phyloP scores from a whole-genome alignment of 2,113 vertebrate genomes.

The Lophotis ruficrista region DNA sequence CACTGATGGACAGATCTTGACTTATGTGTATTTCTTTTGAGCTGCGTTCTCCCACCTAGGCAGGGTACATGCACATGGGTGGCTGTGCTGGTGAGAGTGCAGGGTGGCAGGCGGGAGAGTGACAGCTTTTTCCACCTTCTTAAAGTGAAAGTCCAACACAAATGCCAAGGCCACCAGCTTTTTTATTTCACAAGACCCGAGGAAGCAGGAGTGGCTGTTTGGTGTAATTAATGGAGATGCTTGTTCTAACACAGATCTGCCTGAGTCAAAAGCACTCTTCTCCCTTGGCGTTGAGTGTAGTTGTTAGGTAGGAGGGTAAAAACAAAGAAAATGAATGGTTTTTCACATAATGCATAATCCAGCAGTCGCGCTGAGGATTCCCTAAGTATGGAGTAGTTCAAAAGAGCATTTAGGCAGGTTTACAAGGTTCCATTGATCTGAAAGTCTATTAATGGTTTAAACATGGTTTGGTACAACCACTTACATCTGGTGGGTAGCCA shows the following conservation, averaged over 20 bases:
- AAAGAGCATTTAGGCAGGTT: not conserved
- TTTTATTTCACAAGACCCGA: not conserved
- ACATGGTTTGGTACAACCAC: rapidly evolving
- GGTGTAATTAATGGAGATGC: not conserved
- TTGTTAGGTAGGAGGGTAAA: not conserved
- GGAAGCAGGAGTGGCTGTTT: not conserved
- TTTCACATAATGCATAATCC: not conserved
- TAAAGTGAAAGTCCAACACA: not conserved
- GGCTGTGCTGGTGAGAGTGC: not conserved
- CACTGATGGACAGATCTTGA: not conserved
- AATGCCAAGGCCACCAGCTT: not conserved
- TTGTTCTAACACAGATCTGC: not conserved
- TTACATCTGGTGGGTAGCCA: not conserved
- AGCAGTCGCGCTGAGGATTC: not conserved
- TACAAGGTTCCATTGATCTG: not conserved
- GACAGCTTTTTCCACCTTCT: not conserved
- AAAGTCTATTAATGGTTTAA: not conserved
- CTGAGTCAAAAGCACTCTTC: not conserved
- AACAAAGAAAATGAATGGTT: not conserved
- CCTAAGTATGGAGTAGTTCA: not conserved
- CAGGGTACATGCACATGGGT: not conserved
- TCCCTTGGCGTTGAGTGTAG: not conserved
- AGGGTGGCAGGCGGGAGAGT: not conserved
- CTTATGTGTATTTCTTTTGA: not conserved
- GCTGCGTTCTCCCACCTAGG: not conserved